These are phyloP conservation scores for Hippopotamus amphibius DNA, from an alignment of 2,113 vertebrate species.

Conservation along the genomic window DNA sequence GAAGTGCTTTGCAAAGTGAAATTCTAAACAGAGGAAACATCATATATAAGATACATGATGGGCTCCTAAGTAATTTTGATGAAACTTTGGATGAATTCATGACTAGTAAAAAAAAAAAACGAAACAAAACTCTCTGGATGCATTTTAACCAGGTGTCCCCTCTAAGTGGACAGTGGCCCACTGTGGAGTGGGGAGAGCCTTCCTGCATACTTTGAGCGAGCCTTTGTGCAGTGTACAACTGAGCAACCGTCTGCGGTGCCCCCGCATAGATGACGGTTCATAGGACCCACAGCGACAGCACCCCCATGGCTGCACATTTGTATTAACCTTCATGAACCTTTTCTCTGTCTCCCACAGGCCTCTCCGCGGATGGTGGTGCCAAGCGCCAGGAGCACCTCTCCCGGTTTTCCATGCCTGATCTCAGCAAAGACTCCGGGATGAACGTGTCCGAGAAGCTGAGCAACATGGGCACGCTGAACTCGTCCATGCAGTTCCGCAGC, in stretches of 20 bases:
- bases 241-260: rapidly evolving
- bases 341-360: slow-evolving; percentile 85
- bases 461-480: slow-evolving; percentile 95
- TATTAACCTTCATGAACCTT: slow-evolving; percentile 21
- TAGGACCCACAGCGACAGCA: neutral
- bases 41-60: neutral
- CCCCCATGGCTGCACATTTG: rapidly evolving
- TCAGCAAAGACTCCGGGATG: slow-evolving; percentile 99
- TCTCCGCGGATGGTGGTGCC: slow-evolving; percentile 93
- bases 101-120: too few species aligned
- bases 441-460: slow-evolving; percentile 96
- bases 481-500: slow-evolving; percentile 95
- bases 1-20: neutral
- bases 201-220: neutral
- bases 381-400: slow-evolving; percentile 97
- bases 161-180: neutral
- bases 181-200: neutral
- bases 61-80: neutral
- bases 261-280: neutral
- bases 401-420: slow-evolving; percentile 98
- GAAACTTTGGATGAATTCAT: neutral
- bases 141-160: neutral
- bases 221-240: neutral
- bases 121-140: neutral
- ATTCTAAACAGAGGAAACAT: neutral